Evolutionary conservation across 1,140 invertebrate genomes (phyloP), one percentile per base, ranked within the genome.

Genomic region (Platorchestia sp.): DNA sequence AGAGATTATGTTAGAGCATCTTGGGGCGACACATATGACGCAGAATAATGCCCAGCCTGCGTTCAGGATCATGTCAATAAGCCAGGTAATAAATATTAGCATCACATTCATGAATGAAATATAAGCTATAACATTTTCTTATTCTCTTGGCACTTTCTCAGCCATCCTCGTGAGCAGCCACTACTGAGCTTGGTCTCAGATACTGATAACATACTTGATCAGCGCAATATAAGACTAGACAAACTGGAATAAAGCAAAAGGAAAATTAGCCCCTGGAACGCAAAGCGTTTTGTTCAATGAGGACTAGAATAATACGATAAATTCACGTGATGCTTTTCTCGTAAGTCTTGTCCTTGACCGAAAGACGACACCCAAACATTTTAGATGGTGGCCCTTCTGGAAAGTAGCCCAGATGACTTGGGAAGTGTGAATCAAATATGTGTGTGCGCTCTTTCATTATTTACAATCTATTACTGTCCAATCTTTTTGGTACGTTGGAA

Each of bases 381-480:
- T 75, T 22, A 27, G 59, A 75, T 36, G 59, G 36, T 75, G 59
- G 59, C 59, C 10, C 36, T 75, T 36, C 59, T 75, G 59, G 59
- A 10, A 27, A 75, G 59, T 36, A 75, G 27, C 59, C 59, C 27
- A 19, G 10, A 75, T 75, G 7, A 75, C 59, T 10, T 36, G 59
- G 59, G 59, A 75, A 27, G 59, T 75, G 59, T 75, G 59, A 75
- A 75, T 75, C 59, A 89, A 89, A 89, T 89, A 44, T 42, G 87
- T 93, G 45, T 91, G 43, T 93, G 45, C 45, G 14, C 0, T 44
- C 43, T 45, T 45, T 93, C 87, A 89, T 16, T 93, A 93, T 93
- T 93, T 93, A 93, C 91, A 93, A 40, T 93, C 36, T 45, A 93
- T 93, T 93, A 93, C 91, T 93, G 43, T 45, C 45, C 91, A 47